Evolutionary conservation across 2,113 vertebrate genomes (phyloP), one percentile per base, ranked within the genome.

Genomic region (Cyrtonyx montezumae): DNA sequence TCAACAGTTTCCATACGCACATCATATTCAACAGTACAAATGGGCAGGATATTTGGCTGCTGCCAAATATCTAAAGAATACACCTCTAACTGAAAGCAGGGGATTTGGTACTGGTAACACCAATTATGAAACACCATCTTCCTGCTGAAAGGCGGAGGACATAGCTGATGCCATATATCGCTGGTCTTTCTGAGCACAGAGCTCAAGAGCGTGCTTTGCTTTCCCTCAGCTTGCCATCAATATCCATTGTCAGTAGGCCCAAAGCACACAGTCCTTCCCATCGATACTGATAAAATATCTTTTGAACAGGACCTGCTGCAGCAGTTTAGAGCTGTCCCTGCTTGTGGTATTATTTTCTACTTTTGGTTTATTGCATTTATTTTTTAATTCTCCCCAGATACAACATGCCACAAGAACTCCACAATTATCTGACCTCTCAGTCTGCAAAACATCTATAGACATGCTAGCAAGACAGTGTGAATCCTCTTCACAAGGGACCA

Each of bases 71-170:
- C 67, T 80, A 46, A 73, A 30, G 74, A 88, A 78, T 70, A 30
- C 2, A 63, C 42, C 14, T 90, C 79, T 63, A 75, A 48, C 12
- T 56, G 51, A 86, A 78, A 84, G 73, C 86, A 86, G 66, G 68
- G 77, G 77, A 51, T 13, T 51, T 80, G 80, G 49, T 28, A 42
- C 63, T 43, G 46, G 59, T 87, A 61, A 91, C 73, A 91, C 43
- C 76, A 83, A 14, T 22, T 70, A 87, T 28, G 65, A 91, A 95
- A 93, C 40, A 65, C 0, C 9, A 86, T 65, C 56, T 80, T 79
- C 61, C 37, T 65, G 61, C 7, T 90, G 77, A 86, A 88, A 94
- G 73, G 65, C 80, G 17, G 61, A 95, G 81, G 79, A 90, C 65
- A 70, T 5, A 63, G 40, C 13, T 86, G 51, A 78, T 76, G 46